Base-by-base conservation (phyloP, 1,140 invertebrate species). In the Mesaphorura yosii region DNA sequence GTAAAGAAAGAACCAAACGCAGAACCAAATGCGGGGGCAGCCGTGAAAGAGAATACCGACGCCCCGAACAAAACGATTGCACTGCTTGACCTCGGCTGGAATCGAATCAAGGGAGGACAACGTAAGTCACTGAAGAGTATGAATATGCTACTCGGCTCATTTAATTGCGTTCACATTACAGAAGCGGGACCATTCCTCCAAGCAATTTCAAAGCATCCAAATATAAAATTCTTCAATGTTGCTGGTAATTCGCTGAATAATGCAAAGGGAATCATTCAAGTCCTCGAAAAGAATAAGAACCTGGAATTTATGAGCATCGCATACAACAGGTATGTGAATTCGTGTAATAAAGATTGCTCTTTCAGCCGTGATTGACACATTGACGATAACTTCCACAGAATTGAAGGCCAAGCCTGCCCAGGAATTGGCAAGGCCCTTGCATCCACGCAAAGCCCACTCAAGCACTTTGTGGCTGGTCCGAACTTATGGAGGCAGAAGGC, bases 231-330 rank as follows among this genome's bases (percentile, higher is more conserved):
- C 22, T 19, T 62, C 12, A 42, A 58, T 25, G 37, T 62, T 3
- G 15, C 29, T 0, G 31, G 47, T n/a, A 62, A 62, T 48, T 48
- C 50, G n/a, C 27, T 62, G 15, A 26, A 38, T 17, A 48, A 58
- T 41, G 56, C 42, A 4, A 62, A 54, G 31, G 53, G 45, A 1
- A 40, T 58, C 26, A 20, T 38, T 12, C 40, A 27, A 46, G 44
- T 58, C n/a, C 22, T 62, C 3, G 27, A 23, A 3, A 53, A 25
- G 15, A 53, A 38, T 17, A 20, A 51, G 27, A 47, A 50, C 4
- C 38, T 60, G 31, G 49, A 62, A 51, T 40, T 53, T 7, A 12
- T 62, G 2, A 51, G 58, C 48, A 28, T 53, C 31, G 44, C 56
- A 1, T 56, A 37, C n/a, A 59, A 59, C 28, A 25, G 54, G 52